Base-by-base conservation (phyloP, 2,888 invertebrate species). In the Amphimallon solstitiale region DNA sequence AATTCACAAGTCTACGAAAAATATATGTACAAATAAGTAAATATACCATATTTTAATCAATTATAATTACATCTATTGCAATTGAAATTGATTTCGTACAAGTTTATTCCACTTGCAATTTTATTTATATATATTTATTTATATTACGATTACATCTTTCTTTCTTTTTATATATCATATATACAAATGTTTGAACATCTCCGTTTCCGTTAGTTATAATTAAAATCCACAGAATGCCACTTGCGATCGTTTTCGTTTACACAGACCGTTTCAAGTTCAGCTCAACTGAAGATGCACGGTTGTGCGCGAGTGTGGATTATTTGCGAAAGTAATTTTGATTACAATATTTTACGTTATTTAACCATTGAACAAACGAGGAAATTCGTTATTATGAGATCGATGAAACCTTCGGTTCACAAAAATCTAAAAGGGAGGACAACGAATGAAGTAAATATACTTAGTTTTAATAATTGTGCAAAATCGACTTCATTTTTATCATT, bases 11-110 rank as follows among this genome's bases (percentile, higher is more conserved):
- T 52, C 46, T 34, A 59, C 59, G 19, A 45, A 29, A 29, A 65
- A 59, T 17, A 45, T 63, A 65, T 65, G 59, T 65, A 65, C 65
- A 65, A 65, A 59, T 65, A 65, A 65, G 59, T 65, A 59, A 65
- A 43, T 48, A 59, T 59, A 19, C 43, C 43, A 59, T 23, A 37
- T 56, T 37, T 23, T n/a, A 35, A 29, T 23, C 12, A 34, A n/a
- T 4, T n/a, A 29, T 9, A 48, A 48, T 14, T 51, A 43, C 43
- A 43, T 43, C 43, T 51, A 35, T 51, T 51, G 51, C 12, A 51
- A 29, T 7, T 43, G 14, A 17, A 43, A 43, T 43, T 43, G 7
- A 14, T 43, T 43, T 12, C 17, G 3, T 43, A 43, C 17, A 43
- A 17, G 43, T 14, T 7, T 43, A 43, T 15, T 43, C 14, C 43